Evolutionary conservation across 2,888 invertebrate species (phyloP).

Genomic region (Alsophila aescularia): DNA sequence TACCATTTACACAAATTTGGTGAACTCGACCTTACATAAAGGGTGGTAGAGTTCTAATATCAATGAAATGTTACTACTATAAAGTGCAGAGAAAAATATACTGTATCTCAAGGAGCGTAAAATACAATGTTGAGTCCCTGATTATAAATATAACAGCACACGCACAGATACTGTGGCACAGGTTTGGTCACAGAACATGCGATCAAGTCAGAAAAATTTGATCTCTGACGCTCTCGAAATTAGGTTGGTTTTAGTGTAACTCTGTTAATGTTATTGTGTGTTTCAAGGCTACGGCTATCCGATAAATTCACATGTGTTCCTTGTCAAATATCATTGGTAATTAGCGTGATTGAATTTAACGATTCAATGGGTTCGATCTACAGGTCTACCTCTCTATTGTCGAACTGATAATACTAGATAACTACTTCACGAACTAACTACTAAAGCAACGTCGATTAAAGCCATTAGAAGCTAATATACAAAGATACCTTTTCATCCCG

Average conservation of each 20-base stretch:
- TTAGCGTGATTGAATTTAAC: slow-evolving; percentile 14
- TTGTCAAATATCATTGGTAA: slow-evolving; percentile 20
- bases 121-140: background rate
- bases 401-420: background rate
- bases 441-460: no score
- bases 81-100: background rate
- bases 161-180: no score
- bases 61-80: background rate
- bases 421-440: no score
- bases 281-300: slow-evolving; percentile 19
- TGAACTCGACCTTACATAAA: background rate
- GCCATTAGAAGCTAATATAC: no score
- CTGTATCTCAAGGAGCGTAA: background rate
- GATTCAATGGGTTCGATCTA: slow-evolving; percentile 1
- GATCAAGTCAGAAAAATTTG: slow-evolving; percentile 2
- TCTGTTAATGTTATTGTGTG: background rate
- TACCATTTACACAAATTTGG: background rate
- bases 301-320: slow-evolving; percentile 14
- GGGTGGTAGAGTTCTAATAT: background rate
- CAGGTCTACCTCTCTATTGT: background rate
- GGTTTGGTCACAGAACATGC: slow-evolving; percentile 7
- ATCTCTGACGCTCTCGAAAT: background rate
- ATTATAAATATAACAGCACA: background rate
- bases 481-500: no score
- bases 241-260: background rate